These are phyloP conservation scores for Drosophila rubida DNA, from an alignment of 2,888 invertebrate genomes.

Conservation along the genomic window DNA sequence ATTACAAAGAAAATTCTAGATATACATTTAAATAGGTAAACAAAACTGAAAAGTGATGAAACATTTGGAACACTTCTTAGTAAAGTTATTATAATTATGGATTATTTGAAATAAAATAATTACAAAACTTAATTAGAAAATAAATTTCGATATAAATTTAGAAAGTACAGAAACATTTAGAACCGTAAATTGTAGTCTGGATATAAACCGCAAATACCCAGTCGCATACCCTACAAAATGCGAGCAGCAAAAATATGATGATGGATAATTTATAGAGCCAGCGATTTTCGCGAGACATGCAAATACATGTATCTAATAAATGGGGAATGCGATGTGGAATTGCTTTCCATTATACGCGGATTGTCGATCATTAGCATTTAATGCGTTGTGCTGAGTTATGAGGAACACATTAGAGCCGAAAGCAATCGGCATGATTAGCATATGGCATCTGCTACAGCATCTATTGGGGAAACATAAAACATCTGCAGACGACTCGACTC, in stretches of 20 bases:
- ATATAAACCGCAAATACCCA: too few relatives aligned
- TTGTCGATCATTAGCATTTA: neutral
- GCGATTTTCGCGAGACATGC: neutral
- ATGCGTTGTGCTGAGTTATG: neutral
- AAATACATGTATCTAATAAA: neutral
- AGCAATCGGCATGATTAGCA: constrained; percentile 20
- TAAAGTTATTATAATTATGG: too few relatives aligned
- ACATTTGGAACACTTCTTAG: too few relatives aligned
- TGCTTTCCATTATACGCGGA: neutral
- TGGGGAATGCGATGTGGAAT: neutral
- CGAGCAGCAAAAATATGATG: neutral
- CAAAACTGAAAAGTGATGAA: too few relatives aligned
- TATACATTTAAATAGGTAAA: too few relatives aligned
- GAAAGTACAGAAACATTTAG: too few relatives aligned
- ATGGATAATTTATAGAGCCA: neutral
- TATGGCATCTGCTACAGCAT: constrained; percentile 45
- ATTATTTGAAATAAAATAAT: too few relatives aligned
- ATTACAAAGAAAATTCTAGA: too few relatives aligned
- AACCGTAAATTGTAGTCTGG: too few relatives aligned
- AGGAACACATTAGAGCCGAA: constrained; percentile 13
- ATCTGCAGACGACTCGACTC: constrained; percentile 30
- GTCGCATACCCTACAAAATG: neutral
- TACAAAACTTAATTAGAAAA: too few relatives aligned
- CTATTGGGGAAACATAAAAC: constrained; percentile 45
- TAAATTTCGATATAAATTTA: too few relatives aligned